Percentiles rank a stretch among this genome's conserved stretches.
phyloP scores from a whole-genome alignment of 2,888 invertebrate genomes.

The Caenorhabditis sulstoni region DNA sequence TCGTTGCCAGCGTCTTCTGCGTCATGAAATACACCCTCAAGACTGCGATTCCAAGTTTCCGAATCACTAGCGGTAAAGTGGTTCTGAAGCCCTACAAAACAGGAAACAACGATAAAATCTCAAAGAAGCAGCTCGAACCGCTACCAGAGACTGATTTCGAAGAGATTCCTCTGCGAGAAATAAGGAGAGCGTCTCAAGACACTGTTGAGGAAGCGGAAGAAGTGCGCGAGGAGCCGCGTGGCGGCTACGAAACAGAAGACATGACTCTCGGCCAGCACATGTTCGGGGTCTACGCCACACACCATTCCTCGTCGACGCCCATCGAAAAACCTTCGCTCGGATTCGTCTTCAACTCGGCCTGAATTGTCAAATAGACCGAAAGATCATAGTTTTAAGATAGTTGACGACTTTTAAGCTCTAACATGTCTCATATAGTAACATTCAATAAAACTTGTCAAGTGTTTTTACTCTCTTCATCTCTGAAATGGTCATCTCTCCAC shows the following conservation, averaged over 20 bases:
- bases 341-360: slow-evolving; percentile 41
- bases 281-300: slow-evolving; percentile 49
- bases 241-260: slow-evolving; percentile 19
- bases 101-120: neutral
- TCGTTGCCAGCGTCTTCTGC: slow-evolving; percentile 14
- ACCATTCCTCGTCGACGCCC: slow-evolving; percentile 51
- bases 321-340: slow-evolving; percentile 34
- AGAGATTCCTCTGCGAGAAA: slow-evolving; percentile 29
- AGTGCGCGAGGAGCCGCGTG: neutral
- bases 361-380: slow-evolving; percentile 6
- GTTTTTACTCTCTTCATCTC: neutral
- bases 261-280: slow-evolving; percentile 53
- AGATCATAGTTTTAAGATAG: slow-evolving; percentile 7
- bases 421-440: slow-evolving; percentile 20
- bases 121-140: neutral
- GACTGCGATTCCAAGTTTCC: slow-evolving; percentile 21
- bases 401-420: slow-evolving; percentile 1
- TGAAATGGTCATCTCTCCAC: neutral
- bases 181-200: slow-evolving; percentile 3
- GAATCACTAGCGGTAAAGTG: slow-evolving; percentile 22
- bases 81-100: slow-evolving; percentile 25
- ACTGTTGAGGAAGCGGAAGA: neutral
- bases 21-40: slow-evolving; percentile 26
- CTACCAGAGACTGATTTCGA: slow-evolving; percentile 29
- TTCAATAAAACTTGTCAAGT: slow-evolving; percentile 6